A percentile compares a stretch with the other conserved stretches of the same genome.
Evolutionary conservation across 2,113 vertebrate species (phyloP).

Genomic region (Ageneiosus marmoratus): DNA sequence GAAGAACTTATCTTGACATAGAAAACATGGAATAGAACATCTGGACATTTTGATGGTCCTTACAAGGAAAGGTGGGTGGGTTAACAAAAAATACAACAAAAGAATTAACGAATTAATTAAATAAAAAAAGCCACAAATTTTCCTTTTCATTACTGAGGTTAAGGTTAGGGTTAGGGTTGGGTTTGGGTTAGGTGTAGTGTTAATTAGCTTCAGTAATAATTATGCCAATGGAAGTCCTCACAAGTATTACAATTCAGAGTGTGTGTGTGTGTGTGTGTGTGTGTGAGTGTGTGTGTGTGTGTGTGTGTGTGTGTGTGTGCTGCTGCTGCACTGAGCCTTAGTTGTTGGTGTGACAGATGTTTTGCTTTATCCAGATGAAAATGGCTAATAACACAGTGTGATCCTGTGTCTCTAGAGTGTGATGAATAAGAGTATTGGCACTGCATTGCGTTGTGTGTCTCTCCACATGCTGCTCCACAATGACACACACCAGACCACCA

Average conservation of each 20-base stretch:
- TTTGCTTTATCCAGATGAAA: constrained; percentile 37
- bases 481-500: constrained; percentile 47
- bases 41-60: too few species aligned
- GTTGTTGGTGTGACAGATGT: constrained; percentile 30
- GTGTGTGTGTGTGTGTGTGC: neutral
- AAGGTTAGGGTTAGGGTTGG: too few species aligned
- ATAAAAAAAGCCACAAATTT: too few species aligned
- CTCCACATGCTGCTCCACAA: constrained; percentile 18
- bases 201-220: too few species aligned
- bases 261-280: neutral
- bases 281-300: neutral
- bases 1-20: neutral
- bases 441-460: constrained; percentile 15
- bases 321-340: neutral
- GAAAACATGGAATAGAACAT: neutral
- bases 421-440: constrained; percentile 42
- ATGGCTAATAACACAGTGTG: constrained; percentile 46
- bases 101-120: too few species aligned
- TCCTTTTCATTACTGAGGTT: too few species aligned
- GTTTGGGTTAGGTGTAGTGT: too few species aligned
- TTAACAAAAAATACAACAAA: too few species aligned
- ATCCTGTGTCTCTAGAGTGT: constrained; percentile 35
- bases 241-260: too few species aligned
- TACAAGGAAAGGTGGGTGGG: too few species aligned
- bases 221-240: too few species aligned